These are phyloP conservation scores for Drosophila obscura DNA, from an alignment of 1,140 invertebrate genomes.

Conservation along the genomic window DNA sequence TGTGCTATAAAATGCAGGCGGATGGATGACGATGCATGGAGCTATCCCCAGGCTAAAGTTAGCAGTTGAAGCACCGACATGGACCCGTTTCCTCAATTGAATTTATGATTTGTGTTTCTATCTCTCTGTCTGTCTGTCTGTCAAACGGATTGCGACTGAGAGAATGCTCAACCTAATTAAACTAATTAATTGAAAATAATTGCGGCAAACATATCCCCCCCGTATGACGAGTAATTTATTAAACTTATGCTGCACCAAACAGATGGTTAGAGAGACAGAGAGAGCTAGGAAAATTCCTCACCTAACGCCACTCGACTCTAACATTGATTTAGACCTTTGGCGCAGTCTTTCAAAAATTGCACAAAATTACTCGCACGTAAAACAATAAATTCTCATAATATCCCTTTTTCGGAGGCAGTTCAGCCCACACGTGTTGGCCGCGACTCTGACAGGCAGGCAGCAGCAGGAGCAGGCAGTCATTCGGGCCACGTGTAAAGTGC, in stretches of 20 bases:
- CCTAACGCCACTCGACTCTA: background rate
- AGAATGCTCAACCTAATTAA: constrained; percentile 8
- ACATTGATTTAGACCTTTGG: constrained; percentile 15
- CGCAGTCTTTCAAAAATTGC: constrained; percentile 43
- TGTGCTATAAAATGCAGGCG: constrained; percentile 29
- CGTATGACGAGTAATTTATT: constrained; percentile 24
- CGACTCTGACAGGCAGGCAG: constrained; percentile 25
- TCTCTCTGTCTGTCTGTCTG: background rate
- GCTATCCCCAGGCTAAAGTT: background rate
- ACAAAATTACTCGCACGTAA: constrained; percentile 72
- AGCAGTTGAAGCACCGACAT: background rate
- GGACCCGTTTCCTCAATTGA: background rate
- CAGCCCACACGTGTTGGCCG: constrained; percentile 20
- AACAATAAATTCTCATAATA: constrained; percentile 78
- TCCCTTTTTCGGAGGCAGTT: constrained; percentile 15
- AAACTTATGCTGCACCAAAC: background rate
- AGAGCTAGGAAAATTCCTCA: background rate
- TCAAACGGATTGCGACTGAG: background rate
- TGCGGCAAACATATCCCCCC: background rate
- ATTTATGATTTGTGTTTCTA: background rate
- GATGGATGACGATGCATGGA: background rate
- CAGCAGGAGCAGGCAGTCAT: background rate
- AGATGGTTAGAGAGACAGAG: background rate
- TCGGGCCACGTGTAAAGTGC: constrained; percentile 71
- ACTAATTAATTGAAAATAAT: constrained; percentile 43